phyloP scores from a whole-genome alignment of 2,888 invertebrate species.

The Hypena proboscidalis region DNA sequence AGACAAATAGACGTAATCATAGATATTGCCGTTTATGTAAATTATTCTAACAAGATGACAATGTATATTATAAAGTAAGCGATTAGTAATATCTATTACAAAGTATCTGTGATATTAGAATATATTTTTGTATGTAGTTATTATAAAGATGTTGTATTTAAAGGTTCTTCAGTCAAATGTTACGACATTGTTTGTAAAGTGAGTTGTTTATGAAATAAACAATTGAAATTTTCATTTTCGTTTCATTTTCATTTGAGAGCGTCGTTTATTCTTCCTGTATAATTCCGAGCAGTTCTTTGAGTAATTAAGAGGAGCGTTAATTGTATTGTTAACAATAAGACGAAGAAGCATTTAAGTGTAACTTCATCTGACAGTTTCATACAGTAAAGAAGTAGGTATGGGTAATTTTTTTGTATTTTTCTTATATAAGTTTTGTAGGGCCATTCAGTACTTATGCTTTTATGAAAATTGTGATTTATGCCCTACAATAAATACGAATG shows the following conservation, averaged over 20 bases:
- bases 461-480: no score
- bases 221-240: conserved; percentile 45
- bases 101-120: conserved; percentile 76
- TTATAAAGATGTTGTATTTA: conserved; percentile 64
- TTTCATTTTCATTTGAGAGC: conserved; percentile 1
- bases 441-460: no score
- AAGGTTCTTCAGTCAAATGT: conserved; percentile 65
- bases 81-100: conserved; percentile 46
- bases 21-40: conserved; percentile 28
- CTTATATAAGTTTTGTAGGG: no score
- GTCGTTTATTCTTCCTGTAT: neutral
- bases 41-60: conserved; percentile 38
- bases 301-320: no score
- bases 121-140: conserved; percentile 52
- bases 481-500: no score
- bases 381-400: no score
- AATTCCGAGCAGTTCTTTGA: no score
- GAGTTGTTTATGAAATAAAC: conserved; percentile 81
- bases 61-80: conserved; percentile 37
- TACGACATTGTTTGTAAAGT: conserved; percentile 71
- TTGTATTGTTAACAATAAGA: no score
- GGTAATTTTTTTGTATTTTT: no score
- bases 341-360: neutral
- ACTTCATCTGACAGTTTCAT: neutral
- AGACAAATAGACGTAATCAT: conserved; percentile 24